Conservation (phyloP, 1,140 invertebrate genomes). For the Habropoda laboriosa region DNA sequence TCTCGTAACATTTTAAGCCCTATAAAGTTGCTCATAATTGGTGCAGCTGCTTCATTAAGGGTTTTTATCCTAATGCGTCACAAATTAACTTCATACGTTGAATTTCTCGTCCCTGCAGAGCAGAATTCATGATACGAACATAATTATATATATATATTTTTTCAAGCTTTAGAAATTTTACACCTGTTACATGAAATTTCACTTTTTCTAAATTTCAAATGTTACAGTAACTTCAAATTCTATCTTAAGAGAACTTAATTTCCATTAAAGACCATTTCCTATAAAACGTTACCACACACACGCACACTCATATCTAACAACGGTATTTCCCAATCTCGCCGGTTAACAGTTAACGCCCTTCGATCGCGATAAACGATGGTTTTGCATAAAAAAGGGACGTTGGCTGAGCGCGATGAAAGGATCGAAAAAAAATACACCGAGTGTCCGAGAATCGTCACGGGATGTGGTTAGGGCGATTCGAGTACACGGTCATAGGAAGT, state of each 20-base stretch:
- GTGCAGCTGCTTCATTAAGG: slow-evolving; percentile 5
- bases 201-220: too few species aligned
- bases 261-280: too few species aligned
- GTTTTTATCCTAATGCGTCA: neutral
- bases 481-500: slow-evolving; percentile 69
- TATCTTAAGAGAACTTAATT: too few species aligned
- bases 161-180: too few species aligned
- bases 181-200: too few species aligned
- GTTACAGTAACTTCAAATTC: too few species aligned
- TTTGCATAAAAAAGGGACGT: slow-evolving; percentile 22
- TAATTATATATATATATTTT: too few species aligned
- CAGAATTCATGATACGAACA: neutral
- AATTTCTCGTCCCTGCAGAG: neutral
- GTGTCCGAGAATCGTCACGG: slow-evolving; percentile 48
- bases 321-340: slow-evolving; percentile 11
- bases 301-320: neutral
- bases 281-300: neutral
- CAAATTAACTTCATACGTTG: neutral
- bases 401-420: neutral
- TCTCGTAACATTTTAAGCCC: neutral
- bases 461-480: slow-evolving; percentile 58
- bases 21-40: neutral
- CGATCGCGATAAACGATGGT: slow-evolving; percentile 22
- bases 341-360: slow-evolving; percentile 29
- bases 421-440: neutral